A percentile compares a stretch with the other conserved stretches of the same genome.
These are phyloP conservation scores for Zapus hudsonius DNA, from an alignment of 2,113 vertebrate species.

Conservation along the genomic window DNA sequence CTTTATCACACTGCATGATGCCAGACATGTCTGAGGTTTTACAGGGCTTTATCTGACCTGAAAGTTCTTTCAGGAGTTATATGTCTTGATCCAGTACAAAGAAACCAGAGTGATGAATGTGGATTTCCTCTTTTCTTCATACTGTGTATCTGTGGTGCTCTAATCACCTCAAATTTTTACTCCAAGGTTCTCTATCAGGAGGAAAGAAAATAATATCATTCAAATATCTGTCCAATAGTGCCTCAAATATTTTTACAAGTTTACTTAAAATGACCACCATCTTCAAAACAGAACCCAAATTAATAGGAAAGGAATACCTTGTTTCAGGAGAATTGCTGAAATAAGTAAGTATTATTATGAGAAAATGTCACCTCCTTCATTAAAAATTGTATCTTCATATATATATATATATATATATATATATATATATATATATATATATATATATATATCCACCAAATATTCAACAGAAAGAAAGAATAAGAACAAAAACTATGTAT, in stretches of 20 bases:
- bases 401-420: not conserved
- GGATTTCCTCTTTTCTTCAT: not conserved
- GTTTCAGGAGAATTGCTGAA: not conserved
- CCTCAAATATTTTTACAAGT: not conserved
- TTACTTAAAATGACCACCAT: not conserved
- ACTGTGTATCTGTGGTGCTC: not conserved
- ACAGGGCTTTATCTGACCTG: not conserved
- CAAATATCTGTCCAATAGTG: not conserved
- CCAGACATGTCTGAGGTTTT: slow-evolving; percentile 9
- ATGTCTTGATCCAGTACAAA: slow-evolving; percentile 29
- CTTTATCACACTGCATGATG: not conserved
- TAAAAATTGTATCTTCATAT: too few species aligned
- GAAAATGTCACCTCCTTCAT: not conserved
- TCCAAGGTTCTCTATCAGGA: slow-evolving; percentile 9
- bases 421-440: not conserved
- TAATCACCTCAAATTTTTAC: not conserved
- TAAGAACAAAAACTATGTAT: not conserved
- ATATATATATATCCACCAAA: not conserved
- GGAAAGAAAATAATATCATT: not conserved
- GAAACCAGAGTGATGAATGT: not conserved
- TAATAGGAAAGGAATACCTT: not conserved
- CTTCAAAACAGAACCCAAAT: not conserved
- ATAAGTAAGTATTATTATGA: not conserved
- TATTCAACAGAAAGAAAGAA: not conserved
- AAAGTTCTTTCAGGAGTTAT: slow-evolving; percentile 34